Evolutionary conservation across 92 coral and sea anemone species (phyloP), one percentile per base, ranked within the genome.

Genomic region (Parazoanthus darwini): DNA sequence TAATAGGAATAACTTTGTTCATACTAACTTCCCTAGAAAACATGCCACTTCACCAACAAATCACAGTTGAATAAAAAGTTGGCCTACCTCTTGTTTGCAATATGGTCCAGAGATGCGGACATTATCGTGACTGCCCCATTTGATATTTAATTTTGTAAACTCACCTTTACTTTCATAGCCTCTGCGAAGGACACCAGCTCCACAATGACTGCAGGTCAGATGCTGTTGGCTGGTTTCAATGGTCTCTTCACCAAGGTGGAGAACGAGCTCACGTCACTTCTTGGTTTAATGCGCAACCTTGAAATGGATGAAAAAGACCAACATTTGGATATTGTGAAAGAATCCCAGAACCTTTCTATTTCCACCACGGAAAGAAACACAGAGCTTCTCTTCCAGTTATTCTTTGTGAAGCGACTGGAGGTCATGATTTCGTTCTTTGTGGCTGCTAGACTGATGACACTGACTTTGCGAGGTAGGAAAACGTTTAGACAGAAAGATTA

Each of bases 171-270:
- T 23, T 23, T 23, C 22, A 3, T 23, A 63, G 70, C 33, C 80
- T 76, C 70, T 26, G 65, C 43, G 23, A 84, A 84, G 66, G 87
- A 84, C 37, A 87, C 83, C 65, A 94, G 90, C 46, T 70, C 71
- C 67, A 18, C 89, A 37, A 97, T 97, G 99, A 92, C 98, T 68
- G 95, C 99, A n/a, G 99, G 99, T 14, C 99, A 97, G 93, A 97
- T 97, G 99, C 79, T 97, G 37, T 90, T 97, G 8, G 97, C 99
- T 37, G 99, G 99, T 6, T 97, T 97, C 82, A 97, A 97, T 82
- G 99, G 99, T 14, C 89, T 97, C 51, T 97, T 97, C 78, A 97
- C 99, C 77, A 97, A 97, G 91, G 98, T 95, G 8, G 98, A 96
- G 79, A 91, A 95, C 80, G 99, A 95, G 82, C 85, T 97, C 37